Conservation (phyloP, 1,140 invertebrate species). For the Drosophila sp. region DNA sequence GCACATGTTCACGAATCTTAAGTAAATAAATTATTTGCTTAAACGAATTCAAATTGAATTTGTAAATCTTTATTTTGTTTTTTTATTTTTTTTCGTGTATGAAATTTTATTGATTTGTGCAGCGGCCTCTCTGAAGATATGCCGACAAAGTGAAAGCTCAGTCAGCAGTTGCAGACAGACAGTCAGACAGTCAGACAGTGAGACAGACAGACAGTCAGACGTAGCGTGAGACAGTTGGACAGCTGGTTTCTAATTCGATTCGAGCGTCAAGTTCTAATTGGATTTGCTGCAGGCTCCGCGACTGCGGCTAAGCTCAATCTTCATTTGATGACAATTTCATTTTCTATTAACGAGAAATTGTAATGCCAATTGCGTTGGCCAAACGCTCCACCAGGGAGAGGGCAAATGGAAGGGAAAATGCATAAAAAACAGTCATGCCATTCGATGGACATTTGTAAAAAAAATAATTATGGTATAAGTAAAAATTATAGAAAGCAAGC, state of each 20-base stretch:
- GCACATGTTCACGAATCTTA: slow-evolving; percentile 28
- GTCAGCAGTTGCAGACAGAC: background rate
- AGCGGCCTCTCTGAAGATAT: slow-evolving; percentile 26
- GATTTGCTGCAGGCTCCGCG: slow-evolving; percentile 46
- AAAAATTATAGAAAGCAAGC: slow-evolving; percentile 48
- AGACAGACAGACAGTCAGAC: background rate
- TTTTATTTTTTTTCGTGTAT: background rate
- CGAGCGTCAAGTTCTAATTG: slow-evolving; percentile 67
- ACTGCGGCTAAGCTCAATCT: slow-evolving; percentile 59
- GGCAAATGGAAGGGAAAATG: slow-evolving; percentile 36
- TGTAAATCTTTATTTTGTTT: background rate
- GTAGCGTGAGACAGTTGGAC: slow-evolving; percentile 3
- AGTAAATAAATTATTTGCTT: slow-evolving; percentile 34
- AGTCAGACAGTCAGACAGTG: background rate
- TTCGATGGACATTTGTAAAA: slow-evolving; percentile 12
- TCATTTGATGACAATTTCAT: slow-evolving; percentile 81
- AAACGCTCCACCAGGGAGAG: background rate
- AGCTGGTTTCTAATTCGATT: slow-evolving; percentile 66
- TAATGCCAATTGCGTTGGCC: slow-evolving; percentile 60
- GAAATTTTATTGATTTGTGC: slow-evolving; percentile 45
- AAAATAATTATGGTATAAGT: background rate
- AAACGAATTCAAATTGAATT: slow-evolving; percentile 30
- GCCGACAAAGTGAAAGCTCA: slow-evolving; percentile 19
- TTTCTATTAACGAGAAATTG: slow-evolving; percentile 67
- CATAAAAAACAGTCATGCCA: slow-evolving; percentile 51